Conservation (phyloP, 35 echinoderm and acorn worm genomes). For the Ptychodera flava region DNA sequence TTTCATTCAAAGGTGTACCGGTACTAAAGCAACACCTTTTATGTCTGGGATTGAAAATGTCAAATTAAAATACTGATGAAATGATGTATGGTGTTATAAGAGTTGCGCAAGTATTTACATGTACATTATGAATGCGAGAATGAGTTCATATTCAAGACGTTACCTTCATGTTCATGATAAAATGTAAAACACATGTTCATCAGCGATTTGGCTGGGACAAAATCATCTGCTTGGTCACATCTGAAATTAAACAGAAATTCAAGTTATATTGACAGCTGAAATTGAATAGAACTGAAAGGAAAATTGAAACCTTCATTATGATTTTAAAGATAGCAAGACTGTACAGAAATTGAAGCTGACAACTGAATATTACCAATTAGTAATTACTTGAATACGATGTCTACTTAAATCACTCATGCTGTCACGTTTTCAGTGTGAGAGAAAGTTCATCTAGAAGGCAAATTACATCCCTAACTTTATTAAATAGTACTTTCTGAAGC, state of each 20-base stretch:
- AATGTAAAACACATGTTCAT: conserved; percentile 99
- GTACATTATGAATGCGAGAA: no score
- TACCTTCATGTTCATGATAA: conserved; percentile 85
- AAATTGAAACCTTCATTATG: not conserved
- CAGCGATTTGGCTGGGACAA: conserved; percentile 66
- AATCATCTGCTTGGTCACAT: conserved; percentile 93
- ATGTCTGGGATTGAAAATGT: no score
- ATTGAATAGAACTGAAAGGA: no score
- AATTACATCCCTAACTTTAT: not conserved
- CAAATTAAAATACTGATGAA: no score
- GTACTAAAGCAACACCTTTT: no score
- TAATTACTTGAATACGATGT: conserved; percentile 5
- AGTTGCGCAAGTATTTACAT: no score
- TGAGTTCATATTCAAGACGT: no score
- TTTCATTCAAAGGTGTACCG: no score
- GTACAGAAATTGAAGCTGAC: not conserved
- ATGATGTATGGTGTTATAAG: no score
- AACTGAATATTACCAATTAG: conserved; percentile 4
- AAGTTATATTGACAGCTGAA: no score
- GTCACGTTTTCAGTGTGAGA: not conserved
- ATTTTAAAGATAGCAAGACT: not conserved
- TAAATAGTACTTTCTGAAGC: no score
- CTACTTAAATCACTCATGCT: not conserved
- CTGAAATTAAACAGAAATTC: conserved; percentile 46
- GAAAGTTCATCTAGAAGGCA: not conserved